Conservation (phyloP, 2,888 invertebrate species). For the Mythimna lalbum region DNA sequence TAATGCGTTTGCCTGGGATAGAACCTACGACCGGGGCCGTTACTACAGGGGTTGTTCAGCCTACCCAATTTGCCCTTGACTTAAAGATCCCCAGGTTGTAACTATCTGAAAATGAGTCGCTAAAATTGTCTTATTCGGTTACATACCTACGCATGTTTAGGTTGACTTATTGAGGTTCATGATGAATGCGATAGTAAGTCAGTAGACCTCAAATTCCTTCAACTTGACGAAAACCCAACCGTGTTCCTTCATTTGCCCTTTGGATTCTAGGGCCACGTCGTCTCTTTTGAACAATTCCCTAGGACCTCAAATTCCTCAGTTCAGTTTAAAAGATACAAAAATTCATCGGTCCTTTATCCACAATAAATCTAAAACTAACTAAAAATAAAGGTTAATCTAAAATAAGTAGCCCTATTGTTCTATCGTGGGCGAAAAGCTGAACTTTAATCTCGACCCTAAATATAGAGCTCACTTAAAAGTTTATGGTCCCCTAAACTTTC, state of each 20-base stretch:
- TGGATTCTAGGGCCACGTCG: too few species aligned
- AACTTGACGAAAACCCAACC: too few species aligned
- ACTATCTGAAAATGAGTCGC: background rate
- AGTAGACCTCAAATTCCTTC: background rate
- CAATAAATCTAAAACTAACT: background rate
- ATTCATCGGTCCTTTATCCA: background rate
- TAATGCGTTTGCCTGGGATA: too few species aligned
- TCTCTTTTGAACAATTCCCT: background rate
- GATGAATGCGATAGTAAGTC: background rate
- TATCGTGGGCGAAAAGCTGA: constrained; percentile 10
- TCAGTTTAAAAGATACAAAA: background rate
- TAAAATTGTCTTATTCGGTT: background rate
- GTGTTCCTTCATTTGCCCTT: too few species aligned
- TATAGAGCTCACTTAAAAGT: constrained; percentile 30
- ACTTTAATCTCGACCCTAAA: constrained; percentile 42
- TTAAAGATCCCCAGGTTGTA: too few species aligned
- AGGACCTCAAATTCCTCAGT: background rate
- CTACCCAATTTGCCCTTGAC: too few species aligned
- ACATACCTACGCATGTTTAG: background rate
- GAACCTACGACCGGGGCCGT: too few species aligned
- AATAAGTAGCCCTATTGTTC: constrained; percentile 16
- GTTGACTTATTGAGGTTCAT: background rate
- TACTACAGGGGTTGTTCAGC: too few species aligned
- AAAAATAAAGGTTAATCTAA: constrained; percentile 14
- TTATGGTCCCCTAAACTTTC: constrained; percentile 28